Evolutionary conservation across 2,888 invertebrate species (phyloP).

Genomic region (Leptothorax acervorum): DNA sequence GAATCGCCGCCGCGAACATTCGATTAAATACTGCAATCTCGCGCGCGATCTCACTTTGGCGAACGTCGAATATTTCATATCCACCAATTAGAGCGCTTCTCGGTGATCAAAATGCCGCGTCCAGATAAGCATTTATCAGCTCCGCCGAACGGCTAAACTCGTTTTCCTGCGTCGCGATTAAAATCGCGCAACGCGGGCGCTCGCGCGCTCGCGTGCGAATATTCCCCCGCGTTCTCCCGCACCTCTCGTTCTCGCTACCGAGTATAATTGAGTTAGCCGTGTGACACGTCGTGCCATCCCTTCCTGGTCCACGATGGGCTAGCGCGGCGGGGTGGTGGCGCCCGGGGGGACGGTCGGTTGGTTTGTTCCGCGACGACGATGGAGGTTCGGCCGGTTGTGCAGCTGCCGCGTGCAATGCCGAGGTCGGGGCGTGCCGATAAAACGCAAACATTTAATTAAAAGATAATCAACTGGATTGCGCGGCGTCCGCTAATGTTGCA

Average conservation of each 20-base stretch:
- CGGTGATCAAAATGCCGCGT: constrained; percentile 52
- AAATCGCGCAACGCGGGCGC: constrained; percentile 61
- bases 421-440: constrained; percentile 78
- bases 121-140: constrained; percentile 56
- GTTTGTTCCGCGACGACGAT: constrained; percentile 53
- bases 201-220: constrained; percentile 51
- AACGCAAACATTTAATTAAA: constrained; percentile 84
- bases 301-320: constrained; percentile 7
- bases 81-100: constrained; percentile 55
- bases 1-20: constrained; percentile 17
- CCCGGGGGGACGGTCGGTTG: constrained; percentile 43
- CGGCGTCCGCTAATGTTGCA: constrained; percentile 79
- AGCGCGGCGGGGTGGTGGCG: constrained; percentile 20
- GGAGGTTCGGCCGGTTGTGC: constrained; percentile 50
- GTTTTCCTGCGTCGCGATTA: constrained; percentile 66
- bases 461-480: constrained; percentile 83
- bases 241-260: constrained; percentile 51
- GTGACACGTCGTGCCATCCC: constrained; percentile 75
- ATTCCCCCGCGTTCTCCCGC: neutral
- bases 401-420: constrained; percentile 58
- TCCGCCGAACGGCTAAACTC: constrained; percentile 59
- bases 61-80: constrained; percentile 52
- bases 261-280: constrained; percentile 79
- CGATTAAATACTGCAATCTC: constrained; percentile 51
- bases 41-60: constrained; percentile 37